phyloP scores from a whole-genome alignment of 2,888 invertebrate species.

The Andrena dorsata region DNA sequence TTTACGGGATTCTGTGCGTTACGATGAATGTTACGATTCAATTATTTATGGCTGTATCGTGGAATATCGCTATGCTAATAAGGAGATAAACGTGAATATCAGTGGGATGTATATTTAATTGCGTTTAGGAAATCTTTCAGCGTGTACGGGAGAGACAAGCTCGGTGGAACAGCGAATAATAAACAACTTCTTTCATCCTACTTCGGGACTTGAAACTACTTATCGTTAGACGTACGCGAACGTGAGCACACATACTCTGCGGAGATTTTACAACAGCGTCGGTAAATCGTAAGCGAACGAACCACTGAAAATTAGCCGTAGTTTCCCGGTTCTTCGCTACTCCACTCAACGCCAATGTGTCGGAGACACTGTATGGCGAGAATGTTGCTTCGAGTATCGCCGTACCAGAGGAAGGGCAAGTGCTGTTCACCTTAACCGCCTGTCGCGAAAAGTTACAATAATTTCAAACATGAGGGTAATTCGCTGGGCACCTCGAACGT shows the following conservation, averaged over 20 bases:
- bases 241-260: neutral
- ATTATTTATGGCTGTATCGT: constrained; percentile 43
- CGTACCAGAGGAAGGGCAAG: constrained; percentile 17
- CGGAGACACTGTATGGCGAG: constrained; percentile 24
- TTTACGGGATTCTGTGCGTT: constrained; percentile 35
- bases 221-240: neutral
- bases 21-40: constrained; percentile 49
- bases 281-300: constrained; percentile 45
- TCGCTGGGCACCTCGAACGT: neutral
- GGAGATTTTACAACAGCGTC: constrained; percentile 1
- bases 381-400: constrained; percentile 21
- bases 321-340: constrained; percentile 61
- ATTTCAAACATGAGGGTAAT: neutral
- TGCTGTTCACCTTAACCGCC: constrained; percentile 4
- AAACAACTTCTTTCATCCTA: constrained; percentile 16
- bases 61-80: constrained; percentile 29
- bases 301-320: constrained; percentile 61
- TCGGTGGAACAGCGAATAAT: constrained; percentile 7
- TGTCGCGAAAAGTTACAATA: constrained; percentile 8
- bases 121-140: constrained; percentile 14
- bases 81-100: constrained; percentile 16
- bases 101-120: constrained; percentile 27
- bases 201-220: neutral
- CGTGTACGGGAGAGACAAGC: neutral
- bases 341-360: constrained; percentile 37